Evolutionary conservation across 2,888 invertebrate species (phyloP), one percentile per base, ranked within the genome.

Genomic region (Myopa tessellatipennis): DNA sequence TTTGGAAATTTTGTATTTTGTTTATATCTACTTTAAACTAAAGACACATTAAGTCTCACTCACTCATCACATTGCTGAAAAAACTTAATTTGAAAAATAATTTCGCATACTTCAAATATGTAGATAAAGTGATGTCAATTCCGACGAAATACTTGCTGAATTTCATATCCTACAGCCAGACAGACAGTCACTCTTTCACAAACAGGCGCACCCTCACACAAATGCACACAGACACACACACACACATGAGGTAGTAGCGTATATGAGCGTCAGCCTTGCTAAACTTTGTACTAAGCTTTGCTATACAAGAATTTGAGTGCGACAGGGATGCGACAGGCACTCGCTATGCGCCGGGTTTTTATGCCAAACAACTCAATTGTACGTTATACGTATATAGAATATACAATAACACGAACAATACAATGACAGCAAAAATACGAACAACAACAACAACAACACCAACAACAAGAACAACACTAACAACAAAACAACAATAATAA

Each of bases 191-290:
- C 45, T 45, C 10, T 10, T 45, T 10, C 10, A 10, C 7, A 45
- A 45, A 45, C 45, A 45, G 26, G 26, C 50, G 50, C 50, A 50
- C 14, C 14, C 50, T 14, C 50, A 10, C 50, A 50, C 8, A 50
- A 8, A 50, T 14, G 14, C 50, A 69, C 45, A 55, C 58, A 71
- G 71, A 34, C 40, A 61, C 70, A 63, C 50, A 68, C 52, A 71
- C 58, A 76, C 70, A 36, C 70, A 70, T 63, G 26, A 26, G n/a
- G n/a, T n/a, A n/a, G 26, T 26, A 26, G 26, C 40, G 50, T 55
- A n/a, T n/a, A 12, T 16, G 16, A 14, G 16, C 55, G n/a, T 1
- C 55, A 55, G 16, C 55, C n/a, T 16, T n/a, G 55, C n/a, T 45
- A 45, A 10, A 10, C 45, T 55, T 55, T 1, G 8, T 14, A 10